phyloP scores from a whole-genome alignment of 2,888 invertebrate genomes.

The Watsonalla binaria region DNA sequence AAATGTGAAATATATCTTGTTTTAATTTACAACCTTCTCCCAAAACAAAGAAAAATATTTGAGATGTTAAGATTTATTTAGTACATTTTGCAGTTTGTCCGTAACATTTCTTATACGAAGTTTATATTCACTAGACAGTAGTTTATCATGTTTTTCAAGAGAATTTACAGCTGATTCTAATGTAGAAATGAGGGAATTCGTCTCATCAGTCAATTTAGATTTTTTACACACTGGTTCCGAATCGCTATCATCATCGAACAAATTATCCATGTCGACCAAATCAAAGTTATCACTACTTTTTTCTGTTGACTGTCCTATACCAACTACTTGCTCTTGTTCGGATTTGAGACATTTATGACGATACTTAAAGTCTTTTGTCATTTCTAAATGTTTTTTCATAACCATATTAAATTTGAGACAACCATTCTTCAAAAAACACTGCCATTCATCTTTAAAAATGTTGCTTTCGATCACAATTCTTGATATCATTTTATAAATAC shows the following conservation, averaged over 20 bases:
- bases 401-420: conserved; percentile 7
- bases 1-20: conserved; percentile 70
- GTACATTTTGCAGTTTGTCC: conserved; percentile 48
- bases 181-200: conserved; percentile 37
- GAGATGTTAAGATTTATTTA: conserved; percentile 27
- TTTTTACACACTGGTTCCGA: conserved; percentile 52
- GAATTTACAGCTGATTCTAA: conserved; percentile 43
- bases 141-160: conserved; percentile 41
- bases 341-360: conserved; percentile 39
- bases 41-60: conserved; percentile 4
- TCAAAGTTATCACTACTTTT: conserved; percentile 46
- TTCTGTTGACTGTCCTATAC: conserved; percentile 12
- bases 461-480: conserved; percentile 27
- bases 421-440: conserved; percentile 13
- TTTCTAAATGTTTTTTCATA: conserved; percentile 22
- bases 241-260: conserved; percentile 43
- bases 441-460: conserved; percentile 28
- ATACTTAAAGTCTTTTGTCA: conserved; percentile 19
- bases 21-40: conserved; percentile 34
- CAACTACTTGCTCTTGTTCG: not conserved
- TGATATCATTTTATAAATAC: conserved; percentile 27
- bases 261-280: conserved; percentile 47
- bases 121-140: conserved; percentile 35
- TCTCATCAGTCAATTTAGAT: conserved; percentile 34
- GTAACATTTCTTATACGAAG: conserved; percentile 42